Base-by-base conservation (phyloP, 2,797 vertebrate species). In the Spatula versicolor region DNA sequence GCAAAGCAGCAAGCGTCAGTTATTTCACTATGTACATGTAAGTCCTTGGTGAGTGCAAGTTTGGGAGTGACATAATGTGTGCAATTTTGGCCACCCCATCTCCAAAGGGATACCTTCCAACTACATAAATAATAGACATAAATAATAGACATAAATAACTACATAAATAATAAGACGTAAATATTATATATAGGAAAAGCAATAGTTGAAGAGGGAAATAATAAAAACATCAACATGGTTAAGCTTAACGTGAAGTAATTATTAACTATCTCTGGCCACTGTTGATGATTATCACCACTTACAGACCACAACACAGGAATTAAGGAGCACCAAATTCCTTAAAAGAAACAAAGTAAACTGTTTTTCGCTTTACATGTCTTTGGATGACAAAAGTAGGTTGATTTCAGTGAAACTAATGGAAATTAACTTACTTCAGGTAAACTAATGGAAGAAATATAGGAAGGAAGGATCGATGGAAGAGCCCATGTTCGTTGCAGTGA, bases 1-100 rank as follows among this genome's bases (percentile, higher is more conserved):
- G 33, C 54, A 75, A 62, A 72, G 46, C 46, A 39, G n/a, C 22
- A 25, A 64, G 25, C 0, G 0, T 71, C 48, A 30, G 0, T n/a
- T 41, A 41, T 35, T 55, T 91, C 62, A 13, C 43, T 35, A 9
- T n/a, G 50, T 55, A 30, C 33, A 9, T 25, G 50, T n/a, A 30
- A 66, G 45, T 3, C 16, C 26, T 91, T 69, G 28, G 30, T 39
- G 33, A 78, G 11, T 50, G 17, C 31, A 78, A 25, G 41, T 64
- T 45, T 60, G 23, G 11, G 68, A 46, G 31, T 31, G 67, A 41
- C 78, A 59, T 15, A 52, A 11, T 4, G 5, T 18, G 9, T 63
- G 45, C 50, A 9, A 15, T 72, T 81, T 35, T 92, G 72, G 48
- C 12, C 19, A 25, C 12, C 4, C 30, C n/a, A 20, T 68, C 46